Conservation (phyloP, 2,797 vertebrate species). For the Macropus fuliginosus region DNA sequence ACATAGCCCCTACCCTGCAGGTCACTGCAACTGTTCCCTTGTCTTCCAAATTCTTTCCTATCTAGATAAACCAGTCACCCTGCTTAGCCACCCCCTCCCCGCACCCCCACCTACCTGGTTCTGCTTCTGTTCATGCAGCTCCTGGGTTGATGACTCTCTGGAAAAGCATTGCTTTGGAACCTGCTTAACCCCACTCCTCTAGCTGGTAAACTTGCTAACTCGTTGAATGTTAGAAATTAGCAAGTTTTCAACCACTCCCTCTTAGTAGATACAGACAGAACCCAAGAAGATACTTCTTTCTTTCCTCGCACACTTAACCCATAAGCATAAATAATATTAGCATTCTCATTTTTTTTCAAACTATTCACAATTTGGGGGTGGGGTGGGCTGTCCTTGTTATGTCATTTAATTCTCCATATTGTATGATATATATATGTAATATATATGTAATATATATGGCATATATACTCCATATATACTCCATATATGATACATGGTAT, state of each 20-base stretch:
- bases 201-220: background rate
- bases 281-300: background rate
- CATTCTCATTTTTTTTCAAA: background rate
- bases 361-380: background rate
- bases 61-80: background rate
- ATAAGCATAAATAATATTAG: background rate
- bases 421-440: background rate
- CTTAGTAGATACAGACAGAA: background rate
- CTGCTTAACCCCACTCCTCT: background rate
- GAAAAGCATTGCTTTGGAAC: background rate
- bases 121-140: slow-evolving; percentile 9
- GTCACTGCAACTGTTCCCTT: background rate
- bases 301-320: background rate
- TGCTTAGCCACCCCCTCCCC: background rate
- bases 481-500: background rate
- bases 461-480: background rate
- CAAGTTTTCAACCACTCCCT: background rate
- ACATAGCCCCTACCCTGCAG: background rate
- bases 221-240: background rate
- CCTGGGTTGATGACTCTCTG: background rate
- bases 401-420: background rate
- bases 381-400: background rate
- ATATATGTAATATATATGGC: background rate
- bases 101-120: background rate
- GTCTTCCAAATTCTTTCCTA: background rate